Evolutionary conservation across 2,797 vertebrate genomes (phyloP), one percentile per base, ranked within the genome.

Genomic region (Kryptolebias ocellatus): DNA sequence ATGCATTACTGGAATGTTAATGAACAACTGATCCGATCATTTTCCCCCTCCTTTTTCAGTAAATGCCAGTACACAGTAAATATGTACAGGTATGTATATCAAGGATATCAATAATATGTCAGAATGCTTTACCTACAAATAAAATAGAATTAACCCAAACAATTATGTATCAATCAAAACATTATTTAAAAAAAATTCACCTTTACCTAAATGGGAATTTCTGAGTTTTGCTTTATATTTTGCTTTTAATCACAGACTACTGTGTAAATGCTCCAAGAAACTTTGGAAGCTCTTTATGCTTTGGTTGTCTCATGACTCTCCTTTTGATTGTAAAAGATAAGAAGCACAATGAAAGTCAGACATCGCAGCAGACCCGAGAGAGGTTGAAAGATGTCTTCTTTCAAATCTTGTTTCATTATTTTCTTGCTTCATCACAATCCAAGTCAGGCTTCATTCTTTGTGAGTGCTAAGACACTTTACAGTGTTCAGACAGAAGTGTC

Each of bases 361-460:
- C 72, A 66, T 37, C 39, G 16, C 61, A 52, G 46, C 15, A 59
- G 27, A 64, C 44, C 24, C 34, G 39, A 57, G 37, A 72, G 59
- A 49, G n/a, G 63, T 5, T 2, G 11, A 56, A 24, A 39, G 58
- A 14, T 20, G 29, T 50, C 27, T 44, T 56, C 46, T 65, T 60
- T 64, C 18, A 75, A 63, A 60, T 64, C 50, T 75, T 44, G 20
- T 66, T 75, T 72, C 56, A 72, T 64, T 45, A 72, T 62, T 45
- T 74, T 80, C 67, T 72, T 12, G 51, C 53, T 73, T 76, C 4
- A 74, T 81, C 69, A 15, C 51, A 17, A 80, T 51, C 47, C 34
- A 42, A 80, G 72, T 72, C 72, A 74, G 65, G 59, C 42, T 45
- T 59, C 0, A 0, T 27, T 50, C 46, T 61, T 44, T 29, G 17